Percentiles rank a stretch among this genome's conserved stretches.
Conservation (phyloP, 2,113 vertebrate genomes). For the Puma concolor region DNA sequence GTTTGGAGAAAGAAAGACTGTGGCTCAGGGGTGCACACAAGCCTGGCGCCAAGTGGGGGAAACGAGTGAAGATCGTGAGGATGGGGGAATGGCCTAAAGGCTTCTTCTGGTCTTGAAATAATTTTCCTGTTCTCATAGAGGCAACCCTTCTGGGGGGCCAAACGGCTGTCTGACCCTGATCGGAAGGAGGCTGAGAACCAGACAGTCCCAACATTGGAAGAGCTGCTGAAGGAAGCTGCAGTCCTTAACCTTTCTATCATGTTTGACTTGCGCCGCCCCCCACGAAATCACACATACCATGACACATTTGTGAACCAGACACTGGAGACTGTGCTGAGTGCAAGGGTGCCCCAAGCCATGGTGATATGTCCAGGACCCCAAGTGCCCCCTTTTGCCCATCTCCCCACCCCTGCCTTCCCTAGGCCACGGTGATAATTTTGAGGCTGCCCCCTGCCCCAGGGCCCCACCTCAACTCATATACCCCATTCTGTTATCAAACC, state of each 20-base stretch:
- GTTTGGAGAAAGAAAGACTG: slow-evolving; percentile 19
- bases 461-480: background rate
- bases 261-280: slow-evolving; percentile 92
- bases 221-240: slow-evolving; percentile 85
- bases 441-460: background rate
- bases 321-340: slow-evolving; percentile 40
- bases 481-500: background rate
- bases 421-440: slow-evolving; percentile 81
- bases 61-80: background rate
- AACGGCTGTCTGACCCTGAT: slow-evolving; percentile 84
- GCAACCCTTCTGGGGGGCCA: slow-evolving; percentile 88
- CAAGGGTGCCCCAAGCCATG: slow-evolving; percentile 70
- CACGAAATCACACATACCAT: slow-evolving; percentile 81
- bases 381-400: background rate
- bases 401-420: background rate
- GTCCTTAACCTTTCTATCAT: slow-evolving; percentile 89
- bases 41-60: background rate
- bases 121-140: slow-evolving; percentile 82
- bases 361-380: slow-evolving; percentile 61
- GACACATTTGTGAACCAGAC: slow-evolving; percentile 84
- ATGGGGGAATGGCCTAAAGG: background rate
- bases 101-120: slow-evolving; percentile 41
- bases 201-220: slow-evolving; percentile 85
- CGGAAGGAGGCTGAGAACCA: slow-evolving; percentile 80
- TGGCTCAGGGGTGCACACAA: background rate